phyloP scores from a whole-genome alignment of 2,113 vertebrate species.

The Collichthys lucidus region DNA sequence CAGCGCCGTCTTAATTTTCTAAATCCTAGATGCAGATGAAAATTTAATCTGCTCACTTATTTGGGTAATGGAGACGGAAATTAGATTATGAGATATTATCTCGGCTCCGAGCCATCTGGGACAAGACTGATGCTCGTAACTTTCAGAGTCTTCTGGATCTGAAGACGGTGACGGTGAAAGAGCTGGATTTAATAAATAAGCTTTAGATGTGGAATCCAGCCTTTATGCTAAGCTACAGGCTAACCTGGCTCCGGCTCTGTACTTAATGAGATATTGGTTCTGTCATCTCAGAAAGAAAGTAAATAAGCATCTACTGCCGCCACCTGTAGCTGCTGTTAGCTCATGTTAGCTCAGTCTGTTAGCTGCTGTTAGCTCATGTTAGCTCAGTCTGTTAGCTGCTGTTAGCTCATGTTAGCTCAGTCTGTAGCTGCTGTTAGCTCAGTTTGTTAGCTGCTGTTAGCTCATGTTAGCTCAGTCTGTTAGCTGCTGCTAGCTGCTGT shows the following conservation, averaged over 20 bases:
- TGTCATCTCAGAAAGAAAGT: not conserved
- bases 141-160: not conserved
- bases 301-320: no score
- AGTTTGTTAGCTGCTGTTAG: no score
- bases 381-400: no score
- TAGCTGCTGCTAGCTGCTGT: no score
- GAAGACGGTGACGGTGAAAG: not conserved
- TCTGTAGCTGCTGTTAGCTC: no score
- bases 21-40: constrained; percentile 74
- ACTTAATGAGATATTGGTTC: not conserved
- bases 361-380: no score
- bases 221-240: not conserved
- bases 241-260: not conserved
- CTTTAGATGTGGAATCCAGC: not conserved
- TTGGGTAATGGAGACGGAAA: constrained; percentile 77
- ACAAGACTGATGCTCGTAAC: constrained; percentile 17
- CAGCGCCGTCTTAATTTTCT: constrained; percentile 63
- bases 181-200: no score
- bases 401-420: no score
- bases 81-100: constrained; percentile 69
- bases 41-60: constrained; percentile 80
- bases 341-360: no score
- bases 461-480: no score
- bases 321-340: no score
- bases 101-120: constrained; percentile 61